phyloP scores from a whole-genome alignment of 2,113 vertebrate species.

The Ciconia stormi region DNA sequence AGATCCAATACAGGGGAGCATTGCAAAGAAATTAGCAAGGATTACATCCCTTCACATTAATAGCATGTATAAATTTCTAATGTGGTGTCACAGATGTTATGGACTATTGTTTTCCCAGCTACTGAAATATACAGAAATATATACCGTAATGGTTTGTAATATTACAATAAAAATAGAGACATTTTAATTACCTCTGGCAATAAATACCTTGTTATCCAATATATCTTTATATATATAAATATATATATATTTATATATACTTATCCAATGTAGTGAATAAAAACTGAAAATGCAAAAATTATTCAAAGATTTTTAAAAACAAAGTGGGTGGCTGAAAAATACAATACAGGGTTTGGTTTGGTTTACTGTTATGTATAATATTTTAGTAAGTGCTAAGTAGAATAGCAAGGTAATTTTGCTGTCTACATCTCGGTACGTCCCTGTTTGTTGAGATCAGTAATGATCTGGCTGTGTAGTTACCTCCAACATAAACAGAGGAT shows the following conservation, averaged over 20 bases:
- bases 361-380: not conserved
- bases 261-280: constrained; percentile 37
- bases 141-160: constrained; percentile 1
- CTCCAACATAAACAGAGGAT: not conserved
- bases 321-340: constrained; percentile 25
- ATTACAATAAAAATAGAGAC: constrained; percentile 57
- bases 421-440: not conserved
- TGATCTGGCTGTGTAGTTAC: not conserved
- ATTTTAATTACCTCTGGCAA: constrained; percentile 42
- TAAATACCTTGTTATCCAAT: constrained; percentile 57
- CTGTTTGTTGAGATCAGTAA: not conserved
- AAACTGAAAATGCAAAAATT: constrained; percentile 44
- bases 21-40: not conserved
- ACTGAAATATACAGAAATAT: constrained; percentile 33
- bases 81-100: not conserved
- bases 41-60: not conserved
- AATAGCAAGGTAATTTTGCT: not conserved
- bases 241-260: constrained; percentile 2
- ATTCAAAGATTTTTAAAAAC: constrained; percentile 41
- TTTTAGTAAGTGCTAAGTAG: not conserved
- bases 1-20: not conserved
- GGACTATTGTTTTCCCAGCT: not conserved
- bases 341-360: not conserved
- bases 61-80: not conserved
- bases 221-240: constrained; percentile 45